These are phyloP conservation scores for Eledone cirrhosa DNA, from an alignment of 2,888 invertebrate genomes.

Conservation along the genomic window DNA sequence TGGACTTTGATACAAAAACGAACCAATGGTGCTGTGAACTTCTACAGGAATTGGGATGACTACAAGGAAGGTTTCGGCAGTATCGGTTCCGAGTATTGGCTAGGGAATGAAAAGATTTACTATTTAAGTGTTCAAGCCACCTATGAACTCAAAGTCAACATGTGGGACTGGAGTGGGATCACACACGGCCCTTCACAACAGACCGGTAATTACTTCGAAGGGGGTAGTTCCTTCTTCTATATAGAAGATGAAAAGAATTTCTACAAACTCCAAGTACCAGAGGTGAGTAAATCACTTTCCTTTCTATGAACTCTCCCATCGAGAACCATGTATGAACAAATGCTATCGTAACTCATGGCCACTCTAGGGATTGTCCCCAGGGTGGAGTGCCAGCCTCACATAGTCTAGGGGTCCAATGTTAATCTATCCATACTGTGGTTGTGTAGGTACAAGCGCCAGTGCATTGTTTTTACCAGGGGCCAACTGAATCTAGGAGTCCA, in stretches of 20 bases:
- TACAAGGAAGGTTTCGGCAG: slow-evolving; percentile 83
- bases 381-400: too few species aligned
- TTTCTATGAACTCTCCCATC: too few species aligned
- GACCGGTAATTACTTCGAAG: slow-evolving; percentile 35
- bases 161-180: slow-evolving; percentile 39
- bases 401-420: too few species aligned
- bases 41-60: slow-evolving; percentile 83
- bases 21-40: slow-evolving; percentile 79
- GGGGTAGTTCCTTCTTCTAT: slow-evolving; percentile 37
- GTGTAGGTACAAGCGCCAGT: too few species aligned
- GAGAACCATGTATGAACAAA: too few species aligned
- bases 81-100: slow-evolving; percentile 79
- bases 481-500: too few species aligned
- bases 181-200: background rate
- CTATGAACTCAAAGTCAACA: slow-evolving; percentile 40
- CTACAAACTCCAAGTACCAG: slow-evolving; percentile 38
- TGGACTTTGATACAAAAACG: slow-evolving; percentile 84
- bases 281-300: slow-evolving; percentile 26
- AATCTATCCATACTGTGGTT: too few species aligned
- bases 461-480: too few species aligned
- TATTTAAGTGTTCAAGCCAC: slow-evolving; percentile 71
- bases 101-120: slow-evolving; percentile 85
- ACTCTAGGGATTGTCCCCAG: too few species aligned
- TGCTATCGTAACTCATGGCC: too few species aligned
- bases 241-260: slow-evolving; percentile 35